Conservation (phyloP, 2,797 vertebrate species). For the Sebastes taczanowskii region DNA sequence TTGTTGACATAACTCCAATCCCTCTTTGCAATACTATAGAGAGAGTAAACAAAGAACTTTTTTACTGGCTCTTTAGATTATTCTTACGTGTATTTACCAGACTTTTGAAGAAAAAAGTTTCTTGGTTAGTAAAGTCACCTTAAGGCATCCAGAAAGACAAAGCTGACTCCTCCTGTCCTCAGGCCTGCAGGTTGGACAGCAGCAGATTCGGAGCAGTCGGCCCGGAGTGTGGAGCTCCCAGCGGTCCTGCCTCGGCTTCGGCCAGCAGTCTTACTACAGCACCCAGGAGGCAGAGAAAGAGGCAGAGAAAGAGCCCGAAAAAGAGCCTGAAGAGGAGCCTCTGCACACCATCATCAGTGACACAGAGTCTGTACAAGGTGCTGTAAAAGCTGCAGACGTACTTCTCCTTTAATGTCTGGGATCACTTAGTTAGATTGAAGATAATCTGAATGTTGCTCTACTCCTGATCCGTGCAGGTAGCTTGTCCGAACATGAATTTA, state of each 20-base stretch:
- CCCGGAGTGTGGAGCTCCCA: constrained; percentile 53
- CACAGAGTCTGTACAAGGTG: constrained; percentile 90
- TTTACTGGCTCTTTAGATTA: background rate
- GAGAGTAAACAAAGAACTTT: background rate
- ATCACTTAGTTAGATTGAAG: background rate
- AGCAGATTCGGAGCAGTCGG: constrained; percentile 30
- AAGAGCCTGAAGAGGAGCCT: constrained; percentile 82
- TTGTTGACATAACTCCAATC: background rate
- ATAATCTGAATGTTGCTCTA: background rate
- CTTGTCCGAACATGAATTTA: constrained; percentile 92
- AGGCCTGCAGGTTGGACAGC: constrained; percentile 23
- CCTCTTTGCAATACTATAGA: background rate
- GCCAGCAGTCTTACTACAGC: constrained; percentile 80
- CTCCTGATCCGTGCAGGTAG: constrained; percentile 77
- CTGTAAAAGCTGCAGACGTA: background rate
- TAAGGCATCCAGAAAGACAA: background rate
- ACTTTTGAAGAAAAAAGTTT: background rate
- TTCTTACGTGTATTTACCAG: background rate
- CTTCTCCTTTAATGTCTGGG: background rate
- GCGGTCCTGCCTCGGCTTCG: constrained; percentile 27
- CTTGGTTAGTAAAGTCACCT: background rate
- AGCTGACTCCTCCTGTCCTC: background rate
- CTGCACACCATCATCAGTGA: constrained; percentile 89
- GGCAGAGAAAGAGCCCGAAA: constrained; percentile 72
- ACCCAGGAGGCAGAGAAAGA: constrained; percentile 82